Evolutionary conservation across 2,888 invertebrate species (phyloP).

Genomic region (Lagria hirta): DNA sequence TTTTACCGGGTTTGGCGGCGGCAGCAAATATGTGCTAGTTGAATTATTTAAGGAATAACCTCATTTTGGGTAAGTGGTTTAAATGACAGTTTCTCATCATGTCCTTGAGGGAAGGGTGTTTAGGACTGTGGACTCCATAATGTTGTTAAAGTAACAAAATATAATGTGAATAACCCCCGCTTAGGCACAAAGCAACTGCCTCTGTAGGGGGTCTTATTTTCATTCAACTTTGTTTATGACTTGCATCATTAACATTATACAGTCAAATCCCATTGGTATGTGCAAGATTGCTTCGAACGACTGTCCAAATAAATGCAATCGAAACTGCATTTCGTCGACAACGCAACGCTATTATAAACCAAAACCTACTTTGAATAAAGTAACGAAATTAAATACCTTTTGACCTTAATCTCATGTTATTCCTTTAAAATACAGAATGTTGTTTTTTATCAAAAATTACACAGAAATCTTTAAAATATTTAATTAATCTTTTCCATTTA

Average conservation of each 20-base stretch:
- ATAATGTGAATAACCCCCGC: not conserved
- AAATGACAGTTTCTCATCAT: conserved; percentile 41
- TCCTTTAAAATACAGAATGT: no score
- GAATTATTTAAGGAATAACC: conserved; percentile 40
- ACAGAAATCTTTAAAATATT: no score
- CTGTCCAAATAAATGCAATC: not conserved
- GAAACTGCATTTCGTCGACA: not conserved
- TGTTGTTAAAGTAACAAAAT: not conserved
- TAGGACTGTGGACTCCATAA: not conserved
- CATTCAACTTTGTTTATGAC: not conserved
- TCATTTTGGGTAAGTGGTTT: conserved; percentile 45
- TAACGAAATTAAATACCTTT: no score
- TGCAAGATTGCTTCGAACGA: not conserved
- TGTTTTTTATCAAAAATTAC: no score
- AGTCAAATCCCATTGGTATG: not conserved
- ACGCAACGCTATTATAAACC: not conserved
- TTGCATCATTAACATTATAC: not conserved
- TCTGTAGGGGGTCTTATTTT: no score
- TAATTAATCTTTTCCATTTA: no score
- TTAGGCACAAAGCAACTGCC: not conserved
- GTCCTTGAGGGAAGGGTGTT: conserved; percentile 46
- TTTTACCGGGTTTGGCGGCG: conserved; percentile 1
- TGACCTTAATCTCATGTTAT: no score
- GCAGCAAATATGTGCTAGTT: not conserved
- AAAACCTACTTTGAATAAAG: not conserved